These are phyloP conservation scores for Dione vanillae DNA, from an alignment of 2,888 invertebrate species.

Conservation along the genomic window DNA sequence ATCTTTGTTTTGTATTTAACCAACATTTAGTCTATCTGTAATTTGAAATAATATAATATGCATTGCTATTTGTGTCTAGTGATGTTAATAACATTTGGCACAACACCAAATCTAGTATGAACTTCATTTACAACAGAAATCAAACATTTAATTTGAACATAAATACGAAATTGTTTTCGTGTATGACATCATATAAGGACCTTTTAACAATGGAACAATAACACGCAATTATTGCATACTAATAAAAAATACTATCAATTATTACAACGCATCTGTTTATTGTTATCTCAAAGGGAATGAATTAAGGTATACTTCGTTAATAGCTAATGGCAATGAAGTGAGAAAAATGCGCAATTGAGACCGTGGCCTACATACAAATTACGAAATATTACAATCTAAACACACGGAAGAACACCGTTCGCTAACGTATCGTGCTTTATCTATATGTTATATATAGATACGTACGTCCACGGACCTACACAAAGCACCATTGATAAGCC, in stretches of 20 bases:
- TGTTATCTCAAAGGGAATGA: conserved; percentile 25
- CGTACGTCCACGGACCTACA: conserved; percentile 66
- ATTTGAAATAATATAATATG: conserved; percentile 26
- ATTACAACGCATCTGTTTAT: conserved; percentile 31
- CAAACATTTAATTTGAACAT: conserved; percentile 34
- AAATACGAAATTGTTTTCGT: conserved; percentile 16
- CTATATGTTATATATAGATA: conserved; percentile 78
- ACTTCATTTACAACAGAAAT: conserved; percentile 45
- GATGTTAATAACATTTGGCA: conserved; percentile 54
- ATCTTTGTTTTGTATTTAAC: neutral
- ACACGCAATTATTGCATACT: conserved; percentile 27
- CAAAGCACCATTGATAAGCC: conserved; percentile 65
- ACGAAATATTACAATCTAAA: conserved; percentile 78
- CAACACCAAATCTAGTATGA: conserved; percentile 57
- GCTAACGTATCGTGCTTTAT: conserved; percentile 69
- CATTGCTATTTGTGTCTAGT: conserved; percentile 47
- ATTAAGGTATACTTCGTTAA: conserved; percentile 28
- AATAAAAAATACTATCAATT: conserved; percentile 30
- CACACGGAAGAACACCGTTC: conserved; percentile 73
- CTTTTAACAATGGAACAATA: conserved; percentile 39
- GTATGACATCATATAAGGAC: conserved; percentile 40
- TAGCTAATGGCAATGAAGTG: conserved; percentile 51
- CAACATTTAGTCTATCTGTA: conserved; percentile 24
- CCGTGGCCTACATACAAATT: conserved; percentile 80
- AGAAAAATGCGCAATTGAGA: conserved; percentile 73